Evolutionary conservation across 2,113 vertebrate species (phyloP).

Genomic region (Psophia crepitans): DNA sequence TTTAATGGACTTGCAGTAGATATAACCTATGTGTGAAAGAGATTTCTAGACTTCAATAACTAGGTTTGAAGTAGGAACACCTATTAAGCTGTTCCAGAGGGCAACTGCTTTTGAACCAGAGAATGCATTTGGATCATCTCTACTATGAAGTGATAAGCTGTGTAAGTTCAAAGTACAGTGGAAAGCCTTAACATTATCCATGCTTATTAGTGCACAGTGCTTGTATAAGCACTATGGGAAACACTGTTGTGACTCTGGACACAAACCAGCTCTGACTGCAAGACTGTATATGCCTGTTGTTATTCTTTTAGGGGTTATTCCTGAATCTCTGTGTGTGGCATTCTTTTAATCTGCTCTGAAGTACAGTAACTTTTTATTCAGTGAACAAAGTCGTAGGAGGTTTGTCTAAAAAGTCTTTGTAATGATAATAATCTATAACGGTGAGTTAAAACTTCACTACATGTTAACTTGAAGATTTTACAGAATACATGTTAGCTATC

Average conservation of each 20-base stretch:
- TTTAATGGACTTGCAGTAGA: not conserved
- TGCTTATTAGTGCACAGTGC: not conserved
- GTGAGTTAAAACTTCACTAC: not conserved
- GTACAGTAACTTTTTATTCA: not conserved
- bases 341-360: not conserved
- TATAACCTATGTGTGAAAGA: not conserved
- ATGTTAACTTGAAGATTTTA: not conserved
- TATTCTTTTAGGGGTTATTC: not conserved
- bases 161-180: not conserved
- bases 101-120: not conserved
- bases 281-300: not conserved
- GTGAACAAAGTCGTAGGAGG: not conserved
- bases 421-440: not conserved
- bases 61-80: not conserved
- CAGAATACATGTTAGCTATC: not conserved
- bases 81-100: not conserved
- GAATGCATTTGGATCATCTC: not conserved
- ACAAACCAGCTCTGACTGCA: not conserved
- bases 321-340: rapidly evolving
- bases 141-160: conserved; percentile 4
- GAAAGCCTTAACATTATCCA: not conserved
- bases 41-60: not conserved
- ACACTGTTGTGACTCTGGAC: not conserved
- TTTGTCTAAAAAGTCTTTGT: not conserved
- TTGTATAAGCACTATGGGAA: not conserved